phyloP scores from a whole-genome alignment of 1,140 invertebrate genomes.

The Zaprionus africanus region DNA sequence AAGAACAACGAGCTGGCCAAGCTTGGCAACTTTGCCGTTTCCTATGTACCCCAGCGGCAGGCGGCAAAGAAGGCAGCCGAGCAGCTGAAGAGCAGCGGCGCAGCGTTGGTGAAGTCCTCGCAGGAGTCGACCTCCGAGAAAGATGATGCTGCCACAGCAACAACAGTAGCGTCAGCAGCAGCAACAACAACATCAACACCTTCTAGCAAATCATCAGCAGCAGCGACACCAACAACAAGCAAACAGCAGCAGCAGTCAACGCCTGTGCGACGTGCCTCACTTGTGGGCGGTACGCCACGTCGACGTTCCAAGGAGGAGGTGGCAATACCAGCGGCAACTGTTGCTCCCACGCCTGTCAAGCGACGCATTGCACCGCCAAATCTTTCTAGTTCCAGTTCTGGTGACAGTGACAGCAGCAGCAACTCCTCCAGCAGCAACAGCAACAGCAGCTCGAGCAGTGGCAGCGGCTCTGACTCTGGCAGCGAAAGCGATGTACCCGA shows the following conservation, averaged over 20 bases:
- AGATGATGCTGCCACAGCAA: conserved; percentile 21
- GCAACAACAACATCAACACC: conserved; percentile 27
- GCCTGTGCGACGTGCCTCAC: conserved; percentile 47
- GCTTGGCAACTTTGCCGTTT: conserved; percentile 88
- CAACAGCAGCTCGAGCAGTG: conserved; percentile 53
- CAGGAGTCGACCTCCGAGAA: conserved; percentile 44
- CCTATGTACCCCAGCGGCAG: conserved; percentile 94
- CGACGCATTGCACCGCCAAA: conserved; percentile 66
- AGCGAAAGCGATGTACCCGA: conserved; percentile 57
- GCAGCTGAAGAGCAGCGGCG: conserved; percentile 92
- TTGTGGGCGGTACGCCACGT: conserved; percentile 20
- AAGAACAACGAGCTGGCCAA: conserved; percentile 86
- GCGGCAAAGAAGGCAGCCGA: conserved; percentile 96
- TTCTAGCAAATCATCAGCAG: conserved; percentile 10
- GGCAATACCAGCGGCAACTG: conserved; percentile 11
- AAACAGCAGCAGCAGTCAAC: conserved; percentile 34
- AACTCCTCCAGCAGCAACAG: conserved; percentile 52
- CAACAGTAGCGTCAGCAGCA: not conserved
- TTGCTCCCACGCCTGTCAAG: conserved; percentile 45
- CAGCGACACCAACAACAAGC: conserved; percentile 27
- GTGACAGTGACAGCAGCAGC: conserved; percentile 60
- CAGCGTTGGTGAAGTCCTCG: conserved; percentile 85
- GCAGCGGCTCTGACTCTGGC: conserved; percentile 47
- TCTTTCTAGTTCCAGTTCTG: conserved; percentile 68
- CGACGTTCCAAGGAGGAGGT: conserved; percentile 66